Base-by-base conservation (phyloP, 1,140 invertebrate genomes). In the Carposina sasakii region DNA sequence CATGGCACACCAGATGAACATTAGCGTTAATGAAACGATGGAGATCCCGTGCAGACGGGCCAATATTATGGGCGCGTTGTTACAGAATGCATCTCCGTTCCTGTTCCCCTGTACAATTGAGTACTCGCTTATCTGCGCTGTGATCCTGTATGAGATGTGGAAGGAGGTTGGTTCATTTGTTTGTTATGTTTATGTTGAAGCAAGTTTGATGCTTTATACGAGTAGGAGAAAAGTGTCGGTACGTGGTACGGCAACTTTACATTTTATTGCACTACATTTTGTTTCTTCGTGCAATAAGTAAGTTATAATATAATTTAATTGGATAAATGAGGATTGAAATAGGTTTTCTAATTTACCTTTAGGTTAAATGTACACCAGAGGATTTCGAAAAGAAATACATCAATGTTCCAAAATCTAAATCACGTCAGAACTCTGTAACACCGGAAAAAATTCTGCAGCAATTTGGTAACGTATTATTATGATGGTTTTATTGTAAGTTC, bases 101-200 rank as follows among this genome's bases (percentile, higher is more conserved):
- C 87, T 97, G 3, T 96, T 96, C 70, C 94, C 94, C 1, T 96
- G 94, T 77, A 95, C 93, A 33, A 95, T 97, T 61, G 94, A 96
- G 81, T 96, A 96, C 85, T 90, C 90, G 21, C 81, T 91, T 17
- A 89, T 97, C 54, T 95, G 93, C 72, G 93, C 94, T 22, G 94
- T 94, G 16, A 94, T 96, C 63, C 82, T 92, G 4, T 94, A 91
- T 66, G 92, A 93, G 74, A 94, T 95, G 90, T 95, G 93, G 93
- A 91, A 91, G 75, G 87, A 90, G 48, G 88, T 90, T 49, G 21
- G 21, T 47, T 33, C 13, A 16, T 20, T 21, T 16, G 5, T 0
- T 16, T 20, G 17, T n/a, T 40, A 33, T 20, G 30, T 19, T 20
- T 40, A 17, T 9, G 20, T 20, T 43, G 30, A 40, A 48, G 30